Evolutionary conservation across 2,113 vertebrate genomes (phyloP).

Genomic region (Cyanoliseus patagonus): DNA sequence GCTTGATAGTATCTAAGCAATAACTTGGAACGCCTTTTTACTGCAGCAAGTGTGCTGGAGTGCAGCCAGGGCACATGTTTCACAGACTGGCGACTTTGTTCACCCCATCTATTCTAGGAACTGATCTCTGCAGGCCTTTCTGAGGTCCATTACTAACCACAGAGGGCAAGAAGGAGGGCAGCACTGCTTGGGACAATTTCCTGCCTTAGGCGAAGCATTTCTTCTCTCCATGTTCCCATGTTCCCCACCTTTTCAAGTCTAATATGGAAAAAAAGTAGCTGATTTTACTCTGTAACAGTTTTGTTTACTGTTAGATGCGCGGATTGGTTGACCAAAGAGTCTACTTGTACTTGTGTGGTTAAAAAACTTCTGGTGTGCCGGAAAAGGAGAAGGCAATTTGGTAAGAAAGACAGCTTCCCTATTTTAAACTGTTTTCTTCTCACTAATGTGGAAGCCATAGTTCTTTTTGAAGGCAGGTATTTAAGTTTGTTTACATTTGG

Average conservation of each 20-base stretch:
- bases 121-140: not conserved
- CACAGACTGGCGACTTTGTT: not conserved
- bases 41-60: not conserved
- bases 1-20: not conserved
- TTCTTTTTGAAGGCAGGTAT: not conserved
- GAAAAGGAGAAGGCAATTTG: not conserved
- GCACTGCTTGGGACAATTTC: not conserved
- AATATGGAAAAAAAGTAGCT: not conserved
- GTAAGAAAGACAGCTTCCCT: constrained; percentile 9
- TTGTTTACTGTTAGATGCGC: constrained; percentile 6
- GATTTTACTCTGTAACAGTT: not conserved
- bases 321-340: not conserved
- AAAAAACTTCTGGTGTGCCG: not conserved
- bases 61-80: accelerated
- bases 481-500: not conserved
- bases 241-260: not conserved
- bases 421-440: not conserved
- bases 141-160: not conserved
- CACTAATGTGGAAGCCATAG: not conserved
- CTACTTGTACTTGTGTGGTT: not conserved
- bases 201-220: not conserved
- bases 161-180: not conserved
- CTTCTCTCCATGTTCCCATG: not conserved
- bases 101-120: not conserved
- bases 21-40: not conserved